Evolutionary conservation across 2,113 vertebrate genomes (phyloP), one percentile per base, ranked within the genome.

Genomic region (Cinclus cinclus): DNA sequence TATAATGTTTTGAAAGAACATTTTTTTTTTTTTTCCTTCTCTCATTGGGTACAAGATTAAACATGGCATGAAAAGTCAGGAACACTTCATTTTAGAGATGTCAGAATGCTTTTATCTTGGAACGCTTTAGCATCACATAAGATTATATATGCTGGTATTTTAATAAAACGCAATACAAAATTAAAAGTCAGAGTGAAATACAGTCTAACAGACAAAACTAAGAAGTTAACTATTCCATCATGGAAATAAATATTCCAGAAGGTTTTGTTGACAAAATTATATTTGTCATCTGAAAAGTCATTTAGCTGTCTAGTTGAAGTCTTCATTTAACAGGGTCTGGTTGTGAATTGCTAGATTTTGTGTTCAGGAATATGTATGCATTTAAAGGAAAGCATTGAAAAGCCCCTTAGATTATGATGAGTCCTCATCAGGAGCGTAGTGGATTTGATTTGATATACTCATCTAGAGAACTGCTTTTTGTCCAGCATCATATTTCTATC

Each of bases 111-210:
- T 94, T 94, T 83, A 63, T 83, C 35, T 78, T 86, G 42, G 33
- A 88, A 69, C 14, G 37, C 13, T 85, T 37, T 7, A 77, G 24
- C 20, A 42, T 88, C 33, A 24, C 5, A 2, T 50, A 70, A 88
- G 74, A 50, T 68, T 78, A 75, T 42, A 37, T 80, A 78, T 67
- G 76, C 46, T 0, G 1, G 49, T 83, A 81, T 86, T 93, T 59
- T 92, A 86, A 87, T 77, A 83, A 83, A 93, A 83, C 70, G 30
- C 39, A 88, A 60, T 60, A 79, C 15, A 60, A 82, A 95, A 90
- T 90, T 91, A 65, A 25, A 86, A 92, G 33, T 81, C 20, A 30
- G 56, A 87, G 63, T 93, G 80, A 94, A 90, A 93, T 83, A 37
- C 20, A 79, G 24, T 20, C 39, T 83, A 78, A 83, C 59, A 86